Base-by-base conservation (phyloP, 2,888 invertebrate genomes). In the Dolichopus griseipennis region DNA sequence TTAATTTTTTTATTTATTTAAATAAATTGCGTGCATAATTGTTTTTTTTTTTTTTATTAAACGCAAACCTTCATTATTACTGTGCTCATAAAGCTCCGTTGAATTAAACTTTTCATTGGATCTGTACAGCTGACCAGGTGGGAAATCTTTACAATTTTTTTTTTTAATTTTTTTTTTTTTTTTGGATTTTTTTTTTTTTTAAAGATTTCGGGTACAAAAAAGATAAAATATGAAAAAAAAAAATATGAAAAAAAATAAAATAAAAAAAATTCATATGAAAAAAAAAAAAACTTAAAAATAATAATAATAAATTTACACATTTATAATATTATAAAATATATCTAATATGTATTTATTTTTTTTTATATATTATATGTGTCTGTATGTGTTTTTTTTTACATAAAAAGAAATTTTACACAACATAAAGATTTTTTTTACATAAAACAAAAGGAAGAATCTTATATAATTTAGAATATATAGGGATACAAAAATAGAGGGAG, bases 81-180 rank as follows among this genome's bases (percentile, higher is more conserved):
- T 78, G 72, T 79, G 78, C 73, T 76, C 76, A 75, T 77, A 78
- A 81, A 87, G 84, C 77, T 87, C 87, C 82, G 84, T 85, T 68
- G 83, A 87, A 82, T 83, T 85, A 84, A 85, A 86, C 82, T 84
- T 86, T 84, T 86, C 85, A 82, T 85, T 81, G 71, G 83, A 85
- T 83, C 86, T 85, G 84, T 84, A 85, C 83, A 87, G 85, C 79
- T 85, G 84, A 79, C 85, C 85, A 73, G 81, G 78, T 76, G 78
- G 80, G 72, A 76, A 78, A 75, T 82, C 81, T 81, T 78, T 76
- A 27, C 27, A 27, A 65, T 61, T 43, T 66, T 65, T 22, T 33
- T 64, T 65, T 66, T 34, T 52, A 18, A 18, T 43, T 66, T 65
- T n/a, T 33, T 65, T 65, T 66, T 52, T 52, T 52, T 52, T 52